Percentiles rank a stretch among this genome's conserved stretches.
Conservation (phyloP, 1,140 invertebrate genomes). For the Trichonephila clavata region DNA sequence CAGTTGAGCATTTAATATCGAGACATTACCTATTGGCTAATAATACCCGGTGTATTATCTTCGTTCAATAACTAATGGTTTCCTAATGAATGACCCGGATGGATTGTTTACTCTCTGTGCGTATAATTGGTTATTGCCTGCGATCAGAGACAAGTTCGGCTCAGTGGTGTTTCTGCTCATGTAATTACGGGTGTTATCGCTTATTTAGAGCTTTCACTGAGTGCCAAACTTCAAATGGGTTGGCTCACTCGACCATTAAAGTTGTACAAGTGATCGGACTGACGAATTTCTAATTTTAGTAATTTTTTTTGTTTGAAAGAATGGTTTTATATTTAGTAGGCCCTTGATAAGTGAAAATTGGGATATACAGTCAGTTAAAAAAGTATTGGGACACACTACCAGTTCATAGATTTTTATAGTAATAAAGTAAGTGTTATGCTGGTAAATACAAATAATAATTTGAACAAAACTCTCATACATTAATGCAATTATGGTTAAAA, state of each 20-base stretch:
- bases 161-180: constrained; percentile 13
- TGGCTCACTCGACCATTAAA: constrained; percentile 11
- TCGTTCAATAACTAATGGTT: constrained; percentile 58
- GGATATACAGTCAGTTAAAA: too few relatives aligned
- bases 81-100: constrained; percentile 30
- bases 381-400: too few relatives aligned
- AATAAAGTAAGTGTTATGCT: too few relatives aligned
- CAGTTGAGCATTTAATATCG: constrained; percentile 49
- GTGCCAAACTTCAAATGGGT: neutral
- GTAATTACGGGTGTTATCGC: constrained; percentile 48
- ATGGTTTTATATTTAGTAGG: too few relatives aligned
- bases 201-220: neutral
- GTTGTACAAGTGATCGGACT: neutral
- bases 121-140: constrained; percentile 28
- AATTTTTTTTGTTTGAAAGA: too few relatives aligned
- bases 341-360: too few relatives aligned
- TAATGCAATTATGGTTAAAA: too few relatives aligned
- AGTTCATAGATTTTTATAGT: too few relatives aligned
- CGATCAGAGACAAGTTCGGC: constrained; percentile 17
- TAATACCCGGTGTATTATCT: constrained; percentile 35
- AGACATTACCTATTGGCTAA: constrained; percentile 24
- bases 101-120: constrained; percentile 15
- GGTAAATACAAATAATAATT: too few relatives aligned
- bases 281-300: too few relatives aligned
- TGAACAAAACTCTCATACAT: too few relatives aligned